These are phyloP conservation scores for Pseudococcus viburni DNA, from an alignment of 2,888 invertebrate species.

Conservation along the genomic window DNA sequence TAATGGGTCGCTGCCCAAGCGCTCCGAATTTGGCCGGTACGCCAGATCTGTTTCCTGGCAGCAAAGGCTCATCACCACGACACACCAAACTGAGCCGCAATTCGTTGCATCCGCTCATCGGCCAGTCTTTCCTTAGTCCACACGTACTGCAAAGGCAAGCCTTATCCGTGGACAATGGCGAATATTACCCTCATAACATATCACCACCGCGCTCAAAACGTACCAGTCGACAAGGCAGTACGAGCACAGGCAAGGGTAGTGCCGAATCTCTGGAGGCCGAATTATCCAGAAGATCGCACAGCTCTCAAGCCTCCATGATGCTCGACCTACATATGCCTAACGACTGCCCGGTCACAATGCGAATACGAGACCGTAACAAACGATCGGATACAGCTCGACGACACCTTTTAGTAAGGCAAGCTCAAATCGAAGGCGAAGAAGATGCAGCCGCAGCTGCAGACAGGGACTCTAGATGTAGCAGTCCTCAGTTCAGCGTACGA, in stretches of 20 bases:
- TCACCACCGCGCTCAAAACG: constrained; percentile 69
- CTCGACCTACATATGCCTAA: constrained; percentile 81
- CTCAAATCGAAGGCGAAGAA: constrained; percentile 80
- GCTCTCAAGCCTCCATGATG: constrained; percentile 80
- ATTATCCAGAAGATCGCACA: constrained; percentile 52
- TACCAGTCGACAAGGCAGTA: constrained; percentile 67
- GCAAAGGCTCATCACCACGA: constrained; percentile 39
- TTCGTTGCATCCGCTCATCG: constrained; percentile 67
- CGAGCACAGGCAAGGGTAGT: constrained; percentile 66
- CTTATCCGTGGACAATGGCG: constrained; percentile 82
- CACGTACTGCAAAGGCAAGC: constrained; percentile 81
- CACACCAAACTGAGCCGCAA: constrained; percentile 67
- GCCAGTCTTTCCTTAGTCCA: constrained; percentile 75
- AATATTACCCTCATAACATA: constrained; percentile 69
- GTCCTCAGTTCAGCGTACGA: constrained; percentile 55
- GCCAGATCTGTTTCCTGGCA: constrained; percentile 68
- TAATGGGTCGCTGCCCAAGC: constrained; percentile 75
- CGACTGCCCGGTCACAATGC: constrained; percentile 76
- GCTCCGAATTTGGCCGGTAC: constrained; percentile 75
- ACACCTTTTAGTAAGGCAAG: constrained; percentile 83
- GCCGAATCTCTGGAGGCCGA: constrained; percentile 67
- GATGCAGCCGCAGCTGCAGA: constrained; percentile 66
- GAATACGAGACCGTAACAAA: constrained; percentile 76
- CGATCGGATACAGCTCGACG: constrained; percentile 80
- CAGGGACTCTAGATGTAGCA: constrained; percentile 47